Conservation (phyloP, 2,797 vertebrate genomes). For the Ctenopoma kingsleyae region DNA sequence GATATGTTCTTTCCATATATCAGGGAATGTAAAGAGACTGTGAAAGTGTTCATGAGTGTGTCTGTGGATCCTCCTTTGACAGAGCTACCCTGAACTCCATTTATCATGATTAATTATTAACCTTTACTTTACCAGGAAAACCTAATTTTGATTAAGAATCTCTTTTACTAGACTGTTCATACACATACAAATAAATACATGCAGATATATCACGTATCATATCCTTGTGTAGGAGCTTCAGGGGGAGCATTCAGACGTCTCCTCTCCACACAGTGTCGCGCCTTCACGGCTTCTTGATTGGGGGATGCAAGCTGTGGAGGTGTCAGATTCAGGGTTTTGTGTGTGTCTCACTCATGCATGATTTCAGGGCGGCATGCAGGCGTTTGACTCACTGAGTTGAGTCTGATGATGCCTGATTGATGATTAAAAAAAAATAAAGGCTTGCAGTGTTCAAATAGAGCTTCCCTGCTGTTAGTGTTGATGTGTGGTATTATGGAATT, state of each 20-base stretch:
- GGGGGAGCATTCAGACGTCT: conserved; percentile 63
- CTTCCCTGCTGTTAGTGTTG: conserved; percentile 54
- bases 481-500: conserved; percentile 52
- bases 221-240: conserved; percentile 53
- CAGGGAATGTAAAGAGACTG: conserved; percentile 3
- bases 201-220: too few species aligned
- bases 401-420: conserved; percentile 65
- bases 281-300: conserved; percentile 49
- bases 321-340: conserved; percentile 42
- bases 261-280: conserved; percentile 44
- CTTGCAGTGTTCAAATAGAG: conserved; percentile 23
- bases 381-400: conserved; percentile 35
- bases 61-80: conserved; percentile 39
- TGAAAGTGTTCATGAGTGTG: background rate
- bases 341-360: background rate
- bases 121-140: too few species aligned
- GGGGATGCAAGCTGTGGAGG: conserved; percentile 41
- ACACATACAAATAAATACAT: too few species aligned
- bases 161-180: too few species aligned
- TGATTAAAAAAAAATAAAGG: conserved; percentile 47
- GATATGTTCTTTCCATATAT: conserved; percentile 26
- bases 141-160: too few species aligned
- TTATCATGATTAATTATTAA: too few species aligned
- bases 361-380: conserved; percentile 4
- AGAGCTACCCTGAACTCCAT: conserved; percentile 73